phyloP scores from a whole-genome alignment of 2,888 invertebrate species.

The Orchestes rusci region DNA sequence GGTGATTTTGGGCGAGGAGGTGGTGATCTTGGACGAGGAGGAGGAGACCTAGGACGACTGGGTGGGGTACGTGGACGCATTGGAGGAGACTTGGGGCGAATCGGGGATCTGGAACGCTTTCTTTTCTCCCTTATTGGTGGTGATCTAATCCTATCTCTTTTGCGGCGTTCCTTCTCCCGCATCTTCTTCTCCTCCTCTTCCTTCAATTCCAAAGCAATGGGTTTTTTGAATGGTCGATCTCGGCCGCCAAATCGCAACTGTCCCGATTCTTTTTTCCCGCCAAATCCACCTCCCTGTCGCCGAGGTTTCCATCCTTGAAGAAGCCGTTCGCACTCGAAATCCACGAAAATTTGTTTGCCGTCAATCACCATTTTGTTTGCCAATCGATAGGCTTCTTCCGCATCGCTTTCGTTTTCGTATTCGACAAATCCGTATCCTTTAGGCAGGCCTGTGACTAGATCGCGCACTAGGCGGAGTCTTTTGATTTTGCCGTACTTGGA shows the following conservation, averaged over 20 bases:
- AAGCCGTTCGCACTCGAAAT: slow-evolving; percentile 65
- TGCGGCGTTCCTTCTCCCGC: slow-evolving; percentile 12
- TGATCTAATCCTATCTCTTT: slow-evolving; percentile 18
- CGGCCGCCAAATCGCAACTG: slow-evolving; percentile 81
- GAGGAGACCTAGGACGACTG: no score
- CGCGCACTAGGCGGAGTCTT: slow-evolving; percentile 60
- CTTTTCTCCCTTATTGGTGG: no score
- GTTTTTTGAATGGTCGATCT: slow-evolving; percentile 67
- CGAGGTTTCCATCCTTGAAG: slow-evolving; percentile 78
- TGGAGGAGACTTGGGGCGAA: no score
- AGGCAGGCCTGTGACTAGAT: slow-evolving; percentile 72
- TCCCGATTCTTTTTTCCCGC: slow-evolving; percentile 79
- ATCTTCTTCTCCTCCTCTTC: slow-evolving; percentile 30
- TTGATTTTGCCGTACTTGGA: slow-evolving; percentile 59
- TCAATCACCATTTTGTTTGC: slow-evolving; percentile 58
- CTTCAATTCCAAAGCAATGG: slow-evolving; percentile 44
- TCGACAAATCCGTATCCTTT: slow-evolving; percentile 81
- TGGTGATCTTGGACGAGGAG: no score
- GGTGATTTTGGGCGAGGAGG: no score
- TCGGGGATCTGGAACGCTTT: no score
- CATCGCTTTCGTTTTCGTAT: slow-evolving; percentile 55
- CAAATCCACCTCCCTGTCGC: slow-evolving; percentile 80
- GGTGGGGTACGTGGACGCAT: no score
- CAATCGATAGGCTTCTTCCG: slow-evolving; percentile 54
- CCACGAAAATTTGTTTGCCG: slow-evolving; percentile 64